Percentiles rank a stretch among this genome's conserved stretches.
Conservation (phyloP, 1,140 invertebrate genomes). For the Neodiprion fabricii region DNA sequence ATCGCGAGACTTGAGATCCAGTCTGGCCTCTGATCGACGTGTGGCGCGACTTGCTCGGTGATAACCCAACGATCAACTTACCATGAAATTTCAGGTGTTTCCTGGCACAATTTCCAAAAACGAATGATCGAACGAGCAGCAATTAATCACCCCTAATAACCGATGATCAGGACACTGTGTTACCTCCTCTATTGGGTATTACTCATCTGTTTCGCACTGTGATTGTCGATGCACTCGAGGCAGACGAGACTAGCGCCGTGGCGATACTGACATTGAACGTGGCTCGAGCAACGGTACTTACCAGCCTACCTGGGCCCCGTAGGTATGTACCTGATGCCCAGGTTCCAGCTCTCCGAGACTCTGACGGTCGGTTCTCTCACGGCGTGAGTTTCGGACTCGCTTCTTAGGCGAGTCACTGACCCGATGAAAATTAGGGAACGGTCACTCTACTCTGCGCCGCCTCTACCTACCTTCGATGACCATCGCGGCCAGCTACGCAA, state of each 20-base stretch:
- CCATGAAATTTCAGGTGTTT: no score
- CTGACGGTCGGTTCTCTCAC: background rate
- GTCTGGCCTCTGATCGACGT: no score
- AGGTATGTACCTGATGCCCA: background rate
- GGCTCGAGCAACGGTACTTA: constrained; percentile 52
- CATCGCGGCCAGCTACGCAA: background rate
- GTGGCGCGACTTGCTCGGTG: no score
- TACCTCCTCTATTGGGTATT: no score
- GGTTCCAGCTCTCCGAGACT: constrained; percentile 3
- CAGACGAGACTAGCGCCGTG: constrained; percentile 41
- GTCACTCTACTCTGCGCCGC: background rate
- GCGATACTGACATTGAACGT: constrained; percentile 48
- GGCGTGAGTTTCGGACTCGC: constrained; percentile 16
- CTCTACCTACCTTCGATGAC: background rate
- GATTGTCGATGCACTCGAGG: constrained; percentile 39
- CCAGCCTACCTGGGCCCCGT: constrained; percentile 38
- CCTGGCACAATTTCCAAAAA: no score
- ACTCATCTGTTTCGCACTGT: no score
- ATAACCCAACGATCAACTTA: no score
- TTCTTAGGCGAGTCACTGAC: constrained; percentile 24
- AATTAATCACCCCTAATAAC: no score
- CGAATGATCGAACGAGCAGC: no score
- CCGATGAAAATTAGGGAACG: constrained; percentile 22
- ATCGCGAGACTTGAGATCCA: no score
- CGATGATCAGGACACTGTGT: no score